Conservation (phyloP, 2,797 vertebrate genomes). For the Enteromius fasciolatus region DNA sequence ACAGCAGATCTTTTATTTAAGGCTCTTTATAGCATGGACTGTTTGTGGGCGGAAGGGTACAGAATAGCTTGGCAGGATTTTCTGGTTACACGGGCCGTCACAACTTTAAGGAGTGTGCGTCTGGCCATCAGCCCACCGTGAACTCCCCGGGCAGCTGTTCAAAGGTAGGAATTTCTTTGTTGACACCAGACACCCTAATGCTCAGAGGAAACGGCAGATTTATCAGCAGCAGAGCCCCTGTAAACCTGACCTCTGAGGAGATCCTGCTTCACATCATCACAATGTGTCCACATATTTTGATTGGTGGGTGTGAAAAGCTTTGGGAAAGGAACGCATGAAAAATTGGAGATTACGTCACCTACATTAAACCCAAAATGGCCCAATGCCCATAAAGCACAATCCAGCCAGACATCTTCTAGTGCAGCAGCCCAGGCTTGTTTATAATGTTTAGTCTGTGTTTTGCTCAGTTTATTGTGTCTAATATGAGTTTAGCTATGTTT, state of each 20-base stretch:
- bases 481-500: constrained; percentile 20
- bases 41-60: constrained; percentile 23
- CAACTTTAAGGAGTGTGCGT: constrained; percentile 35
- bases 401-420: neutral
- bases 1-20: constrained; percentile 38
- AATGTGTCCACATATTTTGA: constrained; percentile 13
- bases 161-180: constrained; percentile 45
- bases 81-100: constrained; percentile 22
- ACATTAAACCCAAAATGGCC: neutral
- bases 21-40: constrained; percentile 5
- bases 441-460: constrained; percentile 16
- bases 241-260: constrained; percentile 40
- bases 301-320: constrained; percentile 23
- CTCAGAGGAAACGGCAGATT: constrained; percentile 36
- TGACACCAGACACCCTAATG: constrained; percentile 40
- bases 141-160: constrained; percentile 37
- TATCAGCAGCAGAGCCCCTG: constrained; percentile 31
- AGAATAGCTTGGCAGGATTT: constrained; percentile 28
- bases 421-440: neutral
- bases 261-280: constrained; percentile 36
- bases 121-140: constrained; percentile 35
- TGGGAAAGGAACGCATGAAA: constrained; percentile 7
- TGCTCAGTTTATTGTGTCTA: constrained; percentile 12
- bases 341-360: constrained; percentile 28
- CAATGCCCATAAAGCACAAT: constrained; percentile 1